Percentiles rank a stretch among this genome's conserved stretches.
phyloP scores from a whole-genome alignment of 2,888 invertebrate species.

The Zeuzera pyrina region DNA sequence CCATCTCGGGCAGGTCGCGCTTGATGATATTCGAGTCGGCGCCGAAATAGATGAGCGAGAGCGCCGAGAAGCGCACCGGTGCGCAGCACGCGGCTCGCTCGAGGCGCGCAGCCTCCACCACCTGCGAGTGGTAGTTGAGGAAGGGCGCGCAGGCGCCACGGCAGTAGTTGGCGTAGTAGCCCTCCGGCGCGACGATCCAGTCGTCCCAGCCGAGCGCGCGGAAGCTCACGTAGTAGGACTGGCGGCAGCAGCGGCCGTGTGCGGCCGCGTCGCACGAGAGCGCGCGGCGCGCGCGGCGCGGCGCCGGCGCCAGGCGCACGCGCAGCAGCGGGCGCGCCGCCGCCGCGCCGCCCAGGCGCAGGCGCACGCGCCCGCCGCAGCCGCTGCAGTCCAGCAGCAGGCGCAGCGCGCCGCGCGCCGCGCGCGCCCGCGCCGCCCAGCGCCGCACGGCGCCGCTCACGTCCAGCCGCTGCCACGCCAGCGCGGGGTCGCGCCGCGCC shows the following conservation, averaged over 20 bases:
- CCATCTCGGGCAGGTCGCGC: slow-evolving; percentile 95
- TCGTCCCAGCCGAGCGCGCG: slow-evolving; percentile 94
- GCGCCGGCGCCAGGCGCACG: slow-evolving; percentile 80
- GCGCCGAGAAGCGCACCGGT: slow-evolving; percentile 91
- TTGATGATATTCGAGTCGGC: slow-evolving; percentile 92
- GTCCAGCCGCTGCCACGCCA: slow-evolving; percentile 92
- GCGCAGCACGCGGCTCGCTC: slow-evolving; percentile 94
- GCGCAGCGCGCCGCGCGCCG: slow-evolving; percentile 75
- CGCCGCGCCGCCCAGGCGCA: slow-evolving; percentile 71
- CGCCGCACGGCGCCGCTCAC: slow-evolving; percentile 83
- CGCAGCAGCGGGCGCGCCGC: slow-evolving; percentile 89
- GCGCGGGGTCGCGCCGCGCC: slow-evolving; percentile 72
- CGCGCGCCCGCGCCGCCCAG: slow-evolving; percentile 72
- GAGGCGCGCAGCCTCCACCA: slow-evolving; percentile 90
- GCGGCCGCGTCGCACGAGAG: slow-evolving; percentile 88
- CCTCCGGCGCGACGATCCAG: slow-evolving; percentile 92
- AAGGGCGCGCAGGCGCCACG: slow-evolving; percentile 91
- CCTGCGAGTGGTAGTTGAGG: slow-evolving; percentile 91
- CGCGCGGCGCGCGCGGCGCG: slow-evolving; percentile 84
- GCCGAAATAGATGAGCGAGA: slow-evolving; percentile 94
- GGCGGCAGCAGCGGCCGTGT: slow-evolving; percentile 81
- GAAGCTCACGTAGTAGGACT: slow-evolving; percentile 93
- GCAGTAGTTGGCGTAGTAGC: slow-evolving; percentile 96
- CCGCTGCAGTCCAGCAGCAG: slow-evolving; percentile 90
- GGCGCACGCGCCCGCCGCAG: slow-evolving; percentile 81